A percentile compares a stretch with the other conserved stretches of the same genome.
Conservation (phyloP, 2,113 vertebrate genomes). For the Boulengeromyrus knoepffleri region DNA sequence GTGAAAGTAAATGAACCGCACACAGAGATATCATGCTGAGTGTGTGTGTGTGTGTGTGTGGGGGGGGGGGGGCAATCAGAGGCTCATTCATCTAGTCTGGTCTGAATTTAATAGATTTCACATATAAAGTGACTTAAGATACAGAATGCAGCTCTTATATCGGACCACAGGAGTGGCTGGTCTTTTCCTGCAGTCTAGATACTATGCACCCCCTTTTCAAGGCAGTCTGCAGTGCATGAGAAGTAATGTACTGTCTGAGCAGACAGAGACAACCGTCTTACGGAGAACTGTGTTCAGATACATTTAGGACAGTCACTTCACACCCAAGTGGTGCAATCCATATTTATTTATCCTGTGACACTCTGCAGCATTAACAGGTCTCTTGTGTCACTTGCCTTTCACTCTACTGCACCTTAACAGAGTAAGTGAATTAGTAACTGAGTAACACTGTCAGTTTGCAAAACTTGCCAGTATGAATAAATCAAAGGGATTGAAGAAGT, state of each 20-base stretch:
- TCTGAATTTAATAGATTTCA: not conserved
- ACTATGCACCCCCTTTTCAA: not conserved
- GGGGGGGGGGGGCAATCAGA: not conserved
- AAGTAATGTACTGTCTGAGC: not conserved
- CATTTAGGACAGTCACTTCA: not conserved
- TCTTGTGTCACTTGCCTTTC: not conserved
- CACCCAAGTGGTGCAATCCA: not conserved
- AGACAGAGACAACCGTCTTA: not conserved
- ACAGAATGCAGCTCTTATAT: not conserved
- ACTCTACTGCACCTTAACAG: not conserved
- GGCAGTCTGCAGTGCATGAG: not conserved
- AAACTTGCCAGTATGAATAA: not conserved
- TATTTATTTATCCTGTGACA: not conserved
- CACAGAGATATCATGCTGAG: not conserved
- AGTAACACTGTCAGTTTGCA: not conserved
- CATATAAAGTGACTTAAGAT: not conserved
- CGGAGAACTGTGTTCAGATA: not conserved
- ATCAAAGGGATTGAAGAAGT: not conserved
- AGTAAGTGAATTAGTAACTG: not conserved
- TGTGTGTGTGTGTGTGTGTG: not conserved
- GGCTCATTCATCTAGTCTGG: not conserved
- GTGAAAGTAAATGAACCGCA: constrained; percentile 7
- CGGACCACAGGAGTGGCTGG: not conserved
- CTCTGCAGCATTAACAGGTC: not conserved
- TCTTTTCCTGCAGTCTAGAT: not conserved